A percentile compares a stretch with the other conserved stretches of the same genome.
These are phyloP conservation scores for Neelides sp. DNA, from an alignment of 1,140 invertebrate genomes.

Conservation along the genomic window DNA sequence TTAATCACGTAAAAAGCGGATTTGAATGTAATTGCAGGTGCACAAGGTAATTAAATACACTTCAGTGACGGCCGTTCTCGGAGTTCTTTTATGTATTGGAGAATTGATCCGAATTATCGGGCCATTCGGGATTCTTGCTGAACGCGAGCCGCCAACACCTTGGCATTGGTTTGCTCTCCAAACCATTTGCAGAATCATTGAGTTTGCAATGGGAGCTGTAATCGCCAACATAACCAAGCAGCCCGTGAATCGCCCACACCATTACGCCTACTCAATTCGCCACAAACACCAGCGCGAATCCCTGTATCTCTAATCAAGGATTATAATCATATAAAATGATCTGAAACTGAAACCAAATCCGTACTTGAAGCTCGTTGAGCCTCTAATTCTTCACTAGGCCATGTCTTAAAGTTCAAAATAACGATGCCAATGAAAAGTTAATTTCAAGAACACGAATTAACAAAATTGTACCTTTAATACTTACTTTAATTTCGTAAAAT, in stretches of 20 bases:
- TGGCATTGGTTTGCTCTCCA: constrained; percentile 45
- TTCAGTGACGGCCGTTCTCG: constrained; percentile 38
- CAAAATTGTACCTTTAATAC: no score
- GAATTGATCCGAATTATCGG: constrained; percentile 42
- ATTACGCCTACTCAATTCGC: constrained; percentile 40
- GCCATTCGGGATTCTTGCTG: constrained; percentile 37
- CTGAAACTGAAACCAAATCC: no score
- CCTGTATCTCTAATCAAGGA: constrained; percentile 36
- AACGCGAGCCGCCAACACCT: constrained; percentile 22
- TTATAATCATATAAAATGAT: neutral
- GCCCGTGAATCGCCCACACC: constrained; percentile 42
- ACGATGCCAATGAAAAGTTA: no score
- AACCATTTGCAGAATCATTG: constrained; percentile 41
- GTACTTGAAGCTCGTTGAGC: no score
- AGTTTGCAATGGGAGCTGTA: constrained; percentile 42
- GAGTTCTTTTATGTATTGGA: constrained; percentile 41
- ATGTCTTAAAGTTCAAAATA: no score
- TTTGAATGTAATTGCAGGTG: constrained; percentile 14
- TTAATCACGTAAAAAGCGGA: no score
- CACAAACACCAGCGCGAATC: constrained; percentile 39
- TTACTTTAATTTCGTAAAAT: no score
- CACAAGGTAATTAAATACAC: constrained; percentile 29
- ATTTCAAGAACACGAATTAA: no score
- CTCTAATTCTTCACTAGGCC: no score
- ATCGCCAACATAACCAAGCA: constrained; percentile 51